Percentiles rank a stretch among this genome's conserved stretches.
Conservation (phyloP, 2,797 vertebrate species). For the Menidia menidia region DNA sequence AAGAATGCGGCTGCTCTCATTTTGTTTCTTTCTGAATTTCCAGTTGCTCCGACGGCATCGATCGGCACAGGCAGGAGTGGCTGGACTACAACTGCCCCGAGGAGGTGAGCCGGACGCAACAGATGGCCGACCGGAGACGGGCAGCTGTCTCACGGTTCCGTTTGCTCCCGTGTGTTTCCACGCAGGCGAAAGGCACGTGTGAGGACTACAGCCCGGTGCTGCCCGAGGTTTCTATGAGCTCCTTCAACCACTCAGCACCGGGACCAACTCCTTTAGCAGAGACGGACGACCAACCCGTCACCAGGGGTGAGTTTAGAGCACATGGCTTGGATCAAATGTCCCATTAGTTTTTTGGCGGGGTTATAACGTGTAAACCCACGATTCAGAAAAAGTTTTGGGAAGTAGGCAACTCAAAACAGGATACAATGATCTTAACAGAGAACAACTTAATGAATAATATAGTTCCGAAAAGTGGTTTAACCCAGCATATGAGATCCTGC, state of each 20-base stretch:
- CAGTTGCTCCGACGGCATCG: conserved; percentile 95
- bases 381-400: too few relatives aligned
- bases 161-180: conserved; percentile 25
- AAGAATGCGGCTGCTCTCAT: conserved; percentile 14
- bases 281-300: conserved; percentile 79
- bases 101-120: conserved; percentile 82
- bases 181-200: conserved; percentile 86
- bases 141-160: neutral
- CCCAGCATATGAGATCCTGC: too few relatives aligned
- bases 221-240: conserved; percentile 72
- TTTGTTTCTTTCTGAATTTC: conserved; percentile 44
- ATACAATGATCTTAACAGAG: too few relatives aligned
- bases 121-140: neutral
- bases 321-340: too few relatives aligned
- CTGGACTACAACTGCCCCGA: conserved; percentile 89
- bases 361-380: too few relatives aligned
- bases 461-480: too few relatives aligned
- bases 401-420: too few relatives aligned
- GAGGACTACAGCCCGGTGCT: conserved; percentile 83
- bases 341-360: too few relatives aligned
- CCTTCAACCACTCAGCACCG: conserved; percentile 61
- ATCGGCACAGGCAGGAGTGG: conserved; percentile 94
- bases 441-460: too few relatives aligned
- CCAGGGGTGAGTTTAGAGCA: conserved; percentile 81
- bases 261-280: conserved; percentile 74